phyloP scores from a whole-genome alignment of 2,113 vertebrate species.

The Anhinga anhinga region DNA sequence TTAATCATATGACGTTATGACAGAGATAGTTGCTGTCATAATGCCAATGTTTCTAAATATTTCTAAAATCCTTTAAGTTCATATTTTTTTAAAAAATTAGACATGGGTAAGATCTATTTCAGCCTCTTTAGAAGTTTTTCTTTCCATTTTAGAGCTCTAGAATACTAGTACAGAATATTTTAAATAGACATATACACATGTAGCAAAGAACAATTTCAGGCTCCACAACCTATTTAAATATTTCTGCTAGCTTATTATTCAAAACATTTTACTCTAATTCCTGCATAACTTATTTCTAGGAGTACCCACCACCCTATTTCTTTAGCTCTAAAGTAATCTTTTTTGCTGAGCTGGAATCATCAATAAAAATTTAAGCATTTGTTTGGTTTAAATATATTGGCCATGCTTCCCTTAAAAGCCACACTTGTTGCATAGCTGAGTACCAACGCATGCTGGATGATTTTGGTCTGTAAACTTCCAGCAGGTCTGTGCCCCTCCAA shows the following conservation, averaged over 20 bases:
- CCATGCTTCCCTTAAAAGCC: background rate
- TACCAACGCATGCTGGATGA: accelerated
- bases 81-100: background rate
- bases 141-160: background rate
- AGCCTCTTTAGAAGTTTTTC: background rate
- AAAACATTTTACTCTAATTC: background rate
- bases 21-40: conserved; percentile 26
- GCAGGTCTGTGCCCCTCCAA: background rate
- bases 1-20: conserved; percentile 10
- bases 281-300: background rate
- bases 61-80: background rate
- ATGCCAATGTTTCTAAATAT: conserved; percentile 12
- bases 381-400: background rate
- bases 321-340: background rate
- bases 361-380: background rate
- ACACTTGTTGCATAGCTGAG: background rate
- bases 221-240: background rate
- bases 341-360: background rate
- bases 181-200: background rate
- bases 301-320: background rate
- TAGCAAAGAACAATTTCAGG: background rate
- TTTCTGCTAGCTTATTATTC: background rate
- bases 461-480: background rate
- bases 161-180: background rate
- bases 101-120: background rate